A percentile compares a stretch with the other conserved stretches of the same genome.
Evolutionary conservation across 2,888 invertebrate genomes (phyloP).

Genomic region (Drosophila nr. fundita): DNA sequence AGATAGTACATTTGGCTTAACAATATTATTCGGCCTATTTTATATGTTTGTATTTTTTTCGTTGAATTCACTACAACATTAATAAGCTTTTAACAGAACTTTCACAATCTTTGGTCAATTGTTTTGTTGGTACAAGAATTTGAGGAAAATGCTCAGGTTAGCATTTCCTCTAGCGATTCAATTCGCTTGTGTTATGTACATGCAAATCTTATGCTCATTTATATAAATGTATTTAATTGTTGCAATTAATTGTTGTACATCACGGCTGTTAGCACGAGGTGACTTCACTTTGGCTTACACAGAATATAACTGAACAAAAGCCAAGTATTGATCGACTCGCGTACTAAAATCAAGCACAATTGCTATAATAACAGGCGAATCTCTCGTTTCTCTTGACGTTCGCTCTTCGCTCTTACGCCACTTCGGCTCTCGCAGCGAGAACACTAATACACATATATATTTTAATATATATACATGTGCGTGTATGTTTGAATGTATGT

Average conservation of each 20-base stretch:
- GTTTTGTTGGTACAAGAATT: neutral
- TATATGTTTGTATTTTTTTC: slow-evolving; percentile 39
- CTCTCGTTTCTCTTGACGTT: slow-evolving; percentile 30
- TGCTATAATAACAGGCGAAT: slow-evolving; percentile 23
- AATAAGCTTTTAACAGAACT: slow-evolving; percentile 28
- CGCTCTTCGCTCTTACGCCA: slow-evolving; percentile 18
- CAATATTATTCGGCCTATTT: slow-evolving; percentile 74
- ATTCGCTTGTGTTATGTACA: slow-evolving; percentile 3
- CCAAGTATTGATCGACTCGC: slow-evolving; percentile 35
- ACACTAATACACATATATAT: neutral
- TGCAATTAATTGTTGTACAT: slow-evolving; percentile 27
- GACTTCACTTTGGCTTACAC: slow-evolving; percentile 36
- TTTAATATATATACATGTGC: neutral
- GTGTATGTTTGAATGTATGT: neutral
- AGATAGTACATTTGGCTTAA: slow-evolving; percentile 82
- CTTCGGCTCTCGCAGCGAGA: neutral
- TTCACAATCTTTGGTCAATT: slow-evolving; percentile 40
- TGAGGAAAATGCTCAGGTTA: slow-evolving; percentile 12
- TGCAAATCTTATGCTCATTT: neutral
- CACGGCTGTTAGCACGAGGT: slow-evolving; percentile 12
- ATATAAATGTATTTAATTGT: slow-evolving; percentile 19
- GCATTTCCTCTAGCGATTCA: slow-evolving; percentile 21
- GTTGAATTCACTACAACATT: slow-evolving; percentile 16
- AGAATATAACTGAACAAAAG: slow-evolving; percentile 58
- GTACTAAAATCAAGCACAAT: slow-evolving; percentile 26